Evolutionary conservation across 2,888 invertebrate genomes (phyloP).

Genomic region (Meteorus colon): DNA sequence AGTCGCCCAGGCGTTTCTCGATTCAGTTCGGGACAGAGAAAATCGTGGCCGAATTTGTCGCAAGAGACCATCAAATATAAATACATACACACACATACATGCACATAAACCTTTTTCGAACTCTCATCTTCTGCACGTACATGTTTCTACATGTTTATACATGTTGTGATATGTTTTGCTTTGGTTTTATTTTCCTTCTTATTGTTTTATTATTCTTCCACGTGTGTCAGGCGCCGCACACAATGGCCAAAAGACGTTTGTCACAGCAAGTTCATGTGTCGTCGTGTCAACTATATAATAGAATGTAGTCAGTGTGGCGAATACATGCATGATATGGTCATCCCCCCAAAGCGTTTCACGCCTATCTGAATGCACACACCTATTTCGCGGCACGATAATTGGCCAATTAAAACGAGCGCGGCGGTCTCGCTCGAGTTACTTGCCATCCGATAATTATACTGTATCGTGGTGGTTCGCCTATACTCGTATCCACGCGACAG

Average conservation of each 20-base stretch:
- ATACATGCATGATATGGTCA: slow-evolving; percentile 63
- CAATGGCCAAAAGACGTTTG: slow-evolving; percentile 42
- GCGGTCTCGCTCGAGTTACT: slow-evolving; percentile 64
- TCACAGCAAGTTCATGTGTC: slow-evolving; percentile 41
- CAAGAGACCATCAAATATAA: slow-evolving; percentile 15
- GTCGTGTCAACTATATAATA: background rate
- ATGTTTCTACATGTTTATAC: background rate
- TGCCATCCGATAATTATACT: slow-evolving; percentile 70
- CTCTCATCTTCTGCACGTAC: background rate
- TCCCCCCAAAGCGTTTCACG: slow-evolving; percentile 69
- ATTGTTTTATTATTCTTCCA: slow-evolving; percentile 20
- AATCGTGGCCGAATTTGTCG: slow-evolving; percentile 28
- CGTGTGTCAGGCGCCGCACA: slow-evolving; percentile 32
- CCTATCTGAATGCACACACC: slow-evolving; percentile 69
- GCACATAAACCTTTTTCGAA: background rate
- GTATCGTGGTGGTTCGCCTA: slow-evolving; percentile 66
- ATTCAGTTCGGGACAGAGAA: slow-evolving; percentile 35
- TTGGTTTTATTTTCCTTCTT: slow-evolving; percentile 18
- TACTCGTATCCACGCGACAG: slow-evolving; percentile 65
- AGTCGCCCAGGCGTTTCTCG: slow-evolving; percentile 49
- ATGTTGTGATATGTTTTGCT: background rate
- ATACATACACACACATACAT: slow-evolving; percentile 14
- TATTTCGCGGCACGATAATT: slow-evolving; percentile 72
- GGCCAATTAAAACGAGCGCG: slow-evolving; percentile 72
- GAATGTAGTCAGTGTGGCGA: slow-evolving; percentile 46